A percentile compares a stretch with the other conserved stretches of the same genome.
Conservation (phyloP, 2,797 vertebrate genomes). For the Myiothlypis chrysogaster region DNA sequence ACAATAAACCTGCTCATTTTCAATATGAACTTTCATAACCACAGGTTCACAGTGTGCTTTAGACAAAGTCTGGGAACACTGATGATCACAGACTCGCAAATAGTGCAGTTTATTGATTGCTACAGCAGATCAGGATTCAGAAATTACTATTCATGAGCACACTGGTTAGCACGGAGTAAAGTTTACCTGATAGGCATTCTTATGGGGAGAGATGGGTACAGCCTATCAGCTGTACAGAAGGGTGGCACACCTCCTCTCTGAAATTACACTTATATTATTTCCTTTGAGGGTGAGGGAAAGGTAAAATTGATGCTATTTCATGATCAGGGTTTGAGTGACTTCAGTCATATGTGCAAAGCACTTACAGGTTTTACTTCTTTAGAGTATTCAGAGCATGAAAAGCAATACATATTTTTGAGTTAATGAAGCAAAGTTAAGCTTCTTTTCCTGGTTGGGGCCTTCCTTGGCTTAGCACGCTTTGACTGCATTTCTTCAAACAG, state of each 20-base stretch:
- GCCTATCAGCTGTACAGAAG: background rate
- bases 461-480: background rate
- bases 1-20: background rate
- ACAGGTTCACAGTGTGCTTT: background rate
- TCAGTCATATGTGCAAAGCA: background rate
- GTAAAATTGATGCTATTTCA: background rate
- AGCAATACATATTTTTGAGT: background rate
- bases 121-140: background rate
- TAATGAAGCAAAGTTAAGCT: background rate
- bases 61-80: background rate
- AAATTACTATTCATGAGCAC: background rate
- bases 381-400: background rate
- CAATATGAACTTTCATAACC: background rate
- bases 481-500: background rate
- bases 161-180: background rate
- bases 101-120: background rate
- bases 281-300: background rate
- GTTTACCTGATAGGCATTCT: background rate
- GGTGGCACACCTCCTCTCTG: background rate
- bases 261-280: background rate
- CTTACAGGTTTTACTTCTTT: background rate
- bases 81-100: background rate
- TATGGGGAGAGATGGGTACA: background rate
- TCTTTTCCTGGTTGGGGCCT: rapidly evolving
- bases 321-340: background rate